These are phyloP conservation scores for Odocoileus hemionus DNA, from an alignment of 2,113 vertebrate species.

Conservation along the genomic window DNA sequence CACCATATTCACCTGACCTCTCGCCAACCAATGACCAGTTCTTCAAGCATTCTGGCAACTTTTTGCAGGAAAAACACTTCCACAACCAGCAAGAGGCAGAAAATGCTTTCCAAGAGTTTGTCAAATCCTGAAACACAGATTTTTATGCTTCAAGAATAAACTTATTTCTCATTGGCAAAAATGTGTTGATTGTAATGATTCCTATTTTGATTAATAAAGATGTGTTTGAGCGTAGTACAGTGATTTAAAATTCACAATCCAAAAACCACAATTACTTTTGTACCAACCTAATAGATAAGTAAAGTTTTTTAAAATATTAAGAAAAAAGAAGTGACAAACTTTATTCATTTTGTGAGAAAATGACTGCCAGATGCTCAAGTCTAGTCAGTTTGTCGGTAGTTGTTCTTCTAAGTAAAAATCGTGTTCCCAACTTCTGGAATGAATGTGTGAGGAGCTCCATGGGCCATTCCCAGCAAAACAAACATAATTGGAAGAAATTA, in stretches of 20 bases:
- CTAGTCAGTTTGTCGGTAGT: background rate
- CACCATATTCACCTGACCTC: background rate
- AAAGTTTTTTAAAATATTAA: background rate
- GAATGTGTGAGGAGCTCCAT: background rate
- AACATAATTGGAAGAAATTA: background rate
- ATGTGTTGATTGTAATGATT: background rate
- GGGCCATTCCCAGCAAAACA: background rate
- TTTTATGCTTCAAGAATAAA: background rate
- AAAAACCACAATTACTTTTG: background rate
- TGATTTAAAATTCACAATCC: background rate
- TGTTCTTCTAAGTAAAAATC: background rate
- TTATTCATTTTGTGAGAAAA: background rate
- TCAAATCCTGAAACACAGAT: background rate
- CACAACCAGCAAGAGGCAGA: background rate
- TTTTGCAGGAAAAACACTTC: background rate
- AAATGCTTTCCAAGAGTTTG: background rate
- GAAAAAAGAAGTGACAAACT: background rate
- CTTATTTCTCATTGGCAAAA: background rate
- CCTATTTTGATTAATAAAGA: background rate
- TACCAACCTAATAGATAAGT: background rate
- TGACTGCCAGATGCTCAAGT: background rate
- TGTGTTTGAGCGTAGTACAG: background rate
- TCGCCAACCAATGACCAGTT: background rate
- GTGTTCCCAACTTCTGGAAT: background rate
- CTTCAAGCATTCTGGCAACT: background rate